Evolutionary conservation across 2,888 invertebrate species (phyloP).

Genomic region (Agonum fuliginosum): DNA sequence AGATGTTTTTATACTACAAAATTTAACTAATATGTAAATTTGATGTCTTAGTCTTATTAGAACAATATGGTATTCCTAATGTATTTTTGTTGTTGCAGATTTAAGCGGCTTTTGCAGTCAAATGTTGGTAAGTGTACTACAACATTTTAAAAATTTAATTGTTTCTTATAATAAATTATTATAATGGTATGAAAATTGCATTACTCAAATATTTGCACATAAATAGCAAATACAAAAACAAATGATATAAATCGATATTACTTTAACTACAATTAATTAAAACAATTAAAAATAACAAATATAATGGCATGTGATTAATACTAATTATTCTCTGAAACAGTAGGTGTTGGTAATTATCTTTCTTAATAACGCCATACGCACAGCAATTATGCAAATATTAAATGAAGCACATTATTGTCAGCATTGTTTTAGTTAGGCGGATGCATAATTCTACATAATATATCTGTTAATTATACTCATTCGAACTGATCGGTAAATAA

Average conservation of each 20-base stretch:
- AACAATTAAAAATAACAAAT: slow-evolving; percentile 38
- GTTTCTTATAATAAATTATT: background rate
- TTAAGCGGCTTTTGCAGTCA: too few relatives aligned
- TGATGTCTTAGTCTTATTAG: too few relatives aligned
- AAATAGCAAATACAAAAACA: slow-evolving; percentile 15
- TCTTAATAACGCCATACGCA: slow-evolving; percentile 24
- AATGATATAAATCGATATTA: slow-evolving; percentile 22
- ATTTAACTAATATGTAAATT: too few relatives aligned
- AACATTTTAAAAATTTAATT: background rate
- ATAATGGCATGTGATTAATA: slow-evolving; percentile 24
- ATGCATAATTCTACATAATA: slow-evolving; percentile 23
- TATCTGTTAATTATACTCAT: slow-evolving; percentile 18
- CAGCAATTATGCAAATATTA: slow-evolving; percentile 49
- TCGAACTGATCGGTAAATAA: background rate
- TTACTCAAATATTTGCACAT: slow-evolving; percentile 1
- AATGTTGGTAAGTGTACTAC: background rate
- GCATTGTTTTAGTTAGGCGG: slow-evolving; percentile 27
- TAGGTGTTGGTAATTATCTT: slow-evolving; percentile 48
- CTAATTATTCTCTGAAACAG: slow-evolving; percentile 29
- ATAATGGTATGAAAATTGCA: slow-evolving; percentile 8
- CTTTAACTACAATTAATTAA: slow-evolving; percentile 18
- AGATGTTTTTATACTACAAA: too few relatives aligned
- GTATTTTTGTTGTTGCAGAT: too few relatives aligned
- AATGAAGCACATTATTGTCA: slow-evolving; percentile 39
- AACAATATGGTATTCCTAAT: too few relatives aligned